Evolutionary conservation across 2,888 invertebrate species (phyloP).

Genomic region (Eupelmus urozonus): DNA sequence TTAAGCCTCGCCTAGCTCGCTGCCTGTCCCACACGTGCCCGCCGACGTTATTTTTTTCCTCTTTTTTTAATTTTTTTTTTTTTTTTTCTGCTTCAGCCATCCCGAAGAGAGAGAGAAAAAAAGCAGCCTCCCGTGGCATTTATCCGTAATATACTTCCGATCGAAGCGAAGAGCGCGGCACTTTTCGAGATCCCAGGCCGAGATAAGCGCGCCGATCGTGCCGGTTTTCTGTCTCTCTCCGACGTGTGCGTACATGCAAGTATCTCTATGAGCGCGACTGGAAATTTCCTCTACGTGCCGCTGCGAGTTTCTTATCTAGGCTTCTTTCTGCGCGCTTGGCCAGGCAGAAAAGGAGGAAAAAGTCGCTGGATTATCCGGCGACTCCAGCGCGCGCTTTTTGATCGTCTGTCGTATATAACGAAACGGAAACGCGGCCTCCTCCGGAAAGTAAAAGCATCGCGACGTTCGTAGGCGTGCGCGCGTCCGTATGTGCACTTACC

Average conservation of each 20-base stretch:
- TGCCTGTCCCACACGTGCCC: neutral
- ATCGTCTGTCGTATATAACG: neutral
- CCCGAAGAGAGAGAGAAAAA: neutral
- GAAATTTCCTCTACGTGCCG: conserved; percentile 37
- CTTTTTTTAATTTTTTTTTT: conserved; percentile 1
- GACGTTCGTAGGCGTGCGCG: conserved; percentile 4
- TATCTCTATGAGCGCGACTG: conserved; percentile 33
- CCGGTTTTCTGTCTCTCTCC: neutral
- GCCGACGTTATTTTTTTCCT: conserved; percentile 16
- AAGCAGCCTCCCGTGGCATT: conserved; percentile 59
- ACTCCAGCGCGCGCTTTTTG: neutral
- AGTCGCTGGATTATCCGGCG: conserved; percentile 22
- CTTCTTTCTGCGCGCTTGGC: neutral
- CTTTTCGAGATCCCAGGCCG: conserved; percentile 68
- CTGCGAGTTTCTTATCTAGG: conserved; percentile 46
- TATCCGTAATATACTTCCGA: conserved; percentile 71
- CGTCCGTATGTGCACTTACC: conserved; percentile 1
- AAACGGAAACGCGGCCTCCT: conserved; percentile 41
- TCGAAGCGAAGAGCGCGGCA: conserved; percentile 60
- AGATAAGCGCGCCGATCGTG: conserved; percentile 61
- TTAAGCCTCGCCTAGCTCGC: neutral
- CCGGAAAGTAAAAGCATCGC: conserved; percentile 46
- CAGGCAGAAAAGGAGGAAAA: neutral
- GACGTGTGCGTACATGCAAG: neutral
- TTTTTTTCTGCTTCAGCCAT: neutral